These are phyloP conservation scores for Austrofundulus limnaeus DNA, from an alignment of 2,113 vertebrate species.

Conservation along the genomic window DNA sequence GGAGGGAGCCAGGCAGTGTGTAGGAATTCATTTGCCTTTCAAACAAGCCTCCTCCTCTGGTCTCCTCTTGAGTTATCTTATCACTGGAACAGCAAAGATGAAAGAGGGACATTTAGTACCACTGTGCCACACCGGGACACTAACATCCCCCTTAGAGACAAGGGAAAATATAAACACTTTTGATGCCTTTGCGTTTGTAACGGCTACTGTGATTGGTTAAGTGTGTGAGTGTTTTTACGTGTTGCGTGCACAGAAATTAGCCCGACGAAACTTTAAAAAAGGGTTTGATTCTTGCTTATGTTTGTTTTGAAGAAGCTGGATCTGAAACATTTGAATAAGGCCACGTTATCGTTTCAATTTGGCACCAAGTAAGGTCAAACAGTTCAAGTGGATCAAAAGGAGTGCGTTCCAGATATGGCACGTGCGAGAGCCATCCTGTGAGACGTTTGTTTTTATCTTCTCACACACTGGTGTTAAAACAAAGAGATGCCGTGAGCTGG, in stretches of 20 bases:
- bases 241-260: neutral
- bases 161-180: conserved; percentile 54
- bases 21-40: conserved; percentile 79
- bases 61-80: conserved; percentile 68
- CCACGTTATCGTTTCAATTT: neutral
- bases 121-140: conserved; percentile 63
- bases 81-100: conserved; percentile 69
- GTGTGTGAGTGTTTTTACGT: conserved; percentile 7
- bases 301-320: neutral
- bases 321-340: conserved; percentile 1
- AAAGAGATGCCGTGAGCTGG: conserved; percentile 66
- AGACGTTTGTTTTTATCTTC: conserved; percentile 68
- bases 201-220: conserved; percentile 8
- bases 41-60: conserved; percentile 66
- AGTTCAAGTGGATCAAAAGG: conserved; percentile 27
- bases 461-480: conserved; percentile 78
- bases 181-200: conserved; percentile 49
- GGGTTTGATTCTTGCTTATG: too few species aligned
- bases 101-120: conserved; percentile 74
- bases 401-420: conserved; percentile 16
- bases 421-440: conserved; percentile 36
- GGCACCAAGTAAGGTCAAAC: conserved; percentile 27
- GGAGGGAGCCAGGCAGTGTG: conserved; percentile 42
- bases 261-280: too few species aligned
- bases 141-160: conserved; percentile 67